Evolutionary conservation across 1,140 invertebrate species (phyloP).

Genomic region (Drosophila pruinosa): DNA sequence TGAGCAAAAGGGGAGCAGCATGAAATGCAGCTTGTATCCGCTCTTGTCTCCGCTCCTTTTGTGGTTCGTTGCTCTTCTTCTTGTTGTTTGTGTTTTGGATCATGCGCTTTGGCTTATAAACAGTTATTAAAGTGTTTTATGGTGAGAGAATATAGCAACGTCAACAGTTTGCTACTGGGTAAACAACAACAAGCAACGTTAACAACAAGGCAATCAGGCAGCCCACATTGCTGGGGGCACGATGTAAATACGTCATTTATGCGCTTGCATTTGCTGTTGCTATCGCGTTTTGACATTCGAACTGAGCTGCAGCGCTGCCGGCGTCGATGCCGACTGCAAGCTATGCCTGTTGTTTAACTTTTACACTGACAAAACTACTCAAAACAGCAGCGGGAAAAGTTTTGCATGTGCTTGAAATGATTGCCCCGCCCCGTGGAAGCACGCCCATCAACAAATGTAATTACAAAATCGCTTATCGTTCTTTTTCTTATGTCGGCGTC

Average conservation of each 20-base stretch:
- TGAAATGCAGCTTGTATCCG: conserved; percentile 27
- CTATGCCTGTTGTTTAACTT: conserved; percentile 52
- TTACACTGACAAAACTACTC: conserved; percentile 60
- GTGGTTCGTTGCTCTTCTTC: conserved; percentile 38
- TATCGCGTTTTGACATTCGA: conserved; percentile 66
- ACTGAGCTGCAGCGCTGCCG: conserved; percentile 20
- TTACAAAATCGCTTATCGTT: conserved; percentile 71
- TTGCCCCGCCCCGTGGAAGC: conserved; percentile 2
- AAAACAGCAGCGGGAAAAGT: conserved; percentile 62
- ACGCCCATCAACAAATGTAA: conserved; percentile 57
- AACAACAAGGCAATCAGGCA: conserved; percentile 21
- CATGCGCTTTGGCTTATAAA: conserved; percentile 67
- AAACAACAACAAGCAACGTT: conserved; percentile 39
- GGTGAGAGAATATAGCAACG: conserved; percentile 58
- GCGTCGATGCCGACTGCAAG: conserved; percentile 12
- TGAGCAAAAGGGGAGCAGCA: conserved; percentile 41
- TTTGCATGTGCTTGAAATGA: conserved; percentile 47
- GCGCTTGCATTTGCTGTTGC: conserved; percentile 43
- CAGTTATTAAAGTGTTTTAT: conserved; percentile 60
- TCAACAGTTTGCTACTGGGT: conserved; percentile 66
- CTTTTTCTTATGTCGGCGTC: conserved; percentile 15
- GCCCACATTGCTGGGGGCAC: conserved; percentile 64
- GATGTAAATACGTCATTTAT: conserved; percentile 67
- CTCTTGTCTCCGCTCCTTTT: conserved; percentile 8
- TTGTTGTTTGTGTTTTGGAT: conserved; percentile 64